These are phyloP conservation scores for Promerops cafer DNA, from an alignment of 2,113 vertebrate genomes.

Conservation along the genomic window DNA sequence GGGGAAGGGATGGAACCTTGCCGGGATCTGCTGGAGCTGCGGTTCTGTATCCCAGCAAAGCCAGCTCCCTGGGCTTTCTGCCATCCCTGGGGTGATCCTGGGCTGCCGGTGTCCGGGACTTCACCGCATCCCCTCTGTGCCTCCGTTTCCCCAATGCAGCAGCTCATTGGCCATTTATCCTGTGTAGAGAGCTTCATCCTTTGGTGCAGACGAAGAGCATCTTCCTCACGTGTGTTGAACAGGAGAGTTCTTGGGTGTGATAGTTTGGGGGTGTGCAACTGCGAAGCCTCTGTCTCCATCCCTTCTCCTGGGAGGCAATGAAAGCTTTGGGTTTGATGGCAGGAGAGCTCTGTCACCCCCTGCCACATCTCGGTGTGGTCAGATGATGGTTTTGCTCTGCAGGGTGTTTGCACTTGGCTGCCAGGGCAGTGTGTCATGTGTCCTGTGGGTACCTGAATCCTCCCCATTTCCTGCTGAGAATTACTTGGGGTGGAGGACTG, in stretches of 20 bases:
- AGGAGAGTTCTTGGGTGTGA: not conserved
- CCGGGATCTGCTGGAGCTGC: not conserved
- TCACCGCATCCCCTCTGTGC: not conserved
- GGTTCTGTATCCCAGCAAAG: not conserved
- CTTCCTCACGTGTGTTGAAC: accelerated
- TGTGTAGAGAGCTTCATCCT: not conserved
- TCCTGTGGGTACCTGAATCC: not conserved
- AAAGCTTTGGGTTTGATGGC: not conserved
- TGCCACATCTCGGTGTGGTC: accelerated
- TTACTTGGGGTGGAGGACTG: not conserved
- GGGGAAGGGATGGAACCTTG: not conserved
- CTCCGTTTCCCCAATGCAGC: not conserved
- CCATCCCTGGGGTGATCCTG: accelerated
- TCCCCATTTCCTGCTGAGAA: not conserved
- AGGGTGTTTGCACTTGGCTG: not conserved
- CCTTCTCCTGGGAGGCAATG: not conserved
- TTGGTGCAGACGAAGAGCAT: not conserved
- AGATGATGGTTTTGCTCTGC: not conserved
- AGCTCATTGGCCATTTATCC: accelerated
- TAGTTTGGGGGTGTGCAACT: too few species aligned
- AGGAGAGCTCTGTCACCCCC: not conserved
- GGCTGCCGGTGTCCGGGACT: not conserved
- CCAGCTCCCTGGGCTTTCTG: not conserved
- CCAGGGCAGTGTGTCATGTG: not conserved
- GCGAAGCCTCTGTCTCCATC: accelerated